Base-by-base conservation (phyloP, 2,797 vertebrate genomes). In the Manis javanica region DNA sequence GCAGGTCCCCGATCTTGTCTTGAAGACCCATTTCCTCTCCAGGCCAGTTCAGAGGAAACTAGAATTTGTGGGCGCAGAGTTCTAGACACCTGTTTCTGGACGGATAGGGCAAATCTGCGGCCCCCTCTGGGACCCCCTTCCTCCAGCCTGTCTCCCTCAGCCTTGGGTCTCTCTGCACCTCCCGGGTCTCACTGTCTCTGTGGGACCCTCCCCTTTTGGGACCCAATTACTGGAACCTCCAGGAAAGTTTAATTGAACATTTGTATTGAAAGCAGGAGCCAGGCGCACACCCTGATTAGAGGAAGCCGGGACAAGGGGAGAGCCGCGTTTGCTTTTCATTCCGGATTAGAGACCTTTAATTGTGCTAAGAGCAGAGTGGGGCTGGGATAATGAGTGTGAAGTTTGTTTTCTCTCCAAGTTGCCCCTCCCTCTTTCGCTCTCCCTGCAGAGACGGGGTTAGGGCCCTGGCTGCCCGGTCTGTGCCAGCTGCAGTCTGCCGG, bases 231-330 rank as follows among this genome's bases (percentile, higher is more conserved):
- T 61, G 37, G 87, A 95, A 72, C 31, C 90, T 97, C 96, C 51
- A 85, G 97, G 95, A 89, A 97, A 97, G 96, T 98, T 98, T 98
- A 98, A 98, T 98, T 98, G 98, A 98, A 97, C 98, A 98, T 98
- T 98, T 98, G 98, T 98, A 96, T 97, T 97, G 98, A 96, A 98
- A 98, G 98, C 88, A 96, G 97, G 96, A 98, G 94, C 68, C 72
- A 37, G 96, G 96, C 94, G 96, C 69, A 37, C 8, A 96, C 88
- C 94, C 83, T 95, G 97, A 98, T 88, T 82, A 97, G 96, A 96
- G 96, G 95, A 96, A 55, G 92, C 82, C n/a, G 88, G 91, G 95
- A 98, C 96, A 86, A 97, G 78, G 74, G 37, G 96, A 96, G 92
- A 78, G 81, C 96, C 66, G 86, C 97, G 97, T 98, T 98, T 98